phyloP scores from a whole-genome alignment of 2,797 vertebrate species.

The Oreortyx pictus region DNA sequence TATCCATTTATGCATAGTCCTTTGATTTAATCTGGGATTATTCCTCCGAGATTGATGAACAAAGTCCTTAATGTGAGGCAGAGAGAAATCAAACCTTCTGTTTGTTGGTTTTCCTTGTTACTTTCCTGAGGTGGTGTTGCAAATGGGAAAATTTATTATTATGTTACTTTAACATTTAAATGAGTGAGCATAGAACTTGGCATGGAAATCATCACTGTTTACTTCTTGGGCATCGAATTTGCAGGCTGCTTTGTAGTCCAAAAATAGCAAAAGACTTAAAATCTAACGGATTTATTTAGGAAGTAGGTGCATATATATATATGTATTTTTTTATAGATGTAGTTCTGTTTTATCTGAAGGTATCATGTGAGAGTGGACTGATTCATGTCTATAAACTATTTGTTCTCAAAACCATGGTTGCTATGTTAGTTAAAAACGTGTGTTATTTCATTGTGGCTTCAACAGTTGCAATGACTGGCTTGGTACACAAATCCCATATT shows the following conservation, averaged over 20 bases:
- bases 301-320: neutral
- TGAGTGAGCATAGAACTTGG: neutral
- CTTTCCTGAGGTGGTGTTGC: neutral
- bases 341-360: neutral
- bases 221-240: neutral
- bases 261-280: neutral
- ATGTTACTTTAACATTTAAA: neutral
- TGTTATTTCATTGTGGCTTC: neutral
- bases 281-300: neutral
- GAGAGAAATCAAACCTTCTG: fast-evolving
- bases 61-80: neutral
- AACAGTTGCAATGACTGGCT: neutral
- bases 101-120: neutral
- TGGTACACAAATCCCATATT: neutral
- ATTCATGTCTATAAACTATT: fast-evolving
- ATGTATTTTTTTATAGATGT: neutral
- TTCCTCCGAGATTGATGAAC: neutral
- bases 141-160: neutral
- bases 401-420: fast-evolving
- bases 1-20: fast-evolving
- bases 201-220: fast-evolving
- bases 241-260: neutral
- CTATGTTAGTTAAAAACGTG: fast-evolving
- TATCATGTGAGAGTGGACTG: fast-evolving
- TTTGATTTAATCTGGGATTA: neutral